These are phyloP conservation scores for Platysteira castanea DNA, from an alignment of 2,113 vertebrate species.

Conservation along the genomic window DNA sequence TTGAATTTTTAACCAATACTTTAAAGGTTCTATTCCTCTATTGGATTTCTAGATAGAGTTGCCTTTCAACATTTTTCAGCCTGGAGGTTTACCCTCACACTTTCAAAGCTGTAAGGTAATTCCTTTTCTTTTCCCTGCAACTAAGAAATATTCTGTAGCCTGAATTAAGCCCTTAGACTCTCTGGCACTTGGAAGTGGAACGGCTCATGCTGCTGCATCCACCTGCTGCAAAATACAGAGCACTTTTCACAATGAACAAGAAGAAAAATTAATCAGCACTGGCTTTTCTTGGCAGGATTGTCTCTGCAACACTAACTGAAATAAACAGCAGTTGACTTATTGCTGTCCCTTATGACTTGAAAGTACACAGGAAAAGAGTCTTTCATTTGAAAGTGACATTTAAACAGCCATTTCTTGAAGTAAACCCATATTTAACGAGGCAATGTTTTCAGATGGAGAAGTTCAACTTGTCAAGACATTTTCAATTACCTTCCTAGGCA, in stretches of 20 bases:
- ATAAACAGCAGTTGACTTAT: neutral
- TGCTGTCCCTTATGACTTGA: neutral
- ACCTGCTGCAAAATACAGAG: neutral
- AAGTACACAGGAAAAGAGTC: neutral
- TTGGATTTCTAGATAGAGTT: neutral
- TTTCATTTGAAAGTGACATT: neutral
- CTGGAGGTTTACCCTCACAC: neutral
- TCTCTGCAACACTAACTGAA: neutral
- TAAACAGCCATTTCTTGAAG: neutral
- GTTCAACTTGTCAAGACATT: neutral
- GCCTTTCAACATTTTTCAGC: neutral
- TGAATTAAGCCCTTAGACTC: neutral
- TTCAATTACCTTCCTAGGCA: neutral
- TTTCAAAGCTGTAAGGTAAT: neutral
- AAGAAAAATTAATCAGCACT: neutral
- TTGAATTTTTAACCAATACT: neutral
- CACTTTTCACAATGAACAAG: neutral
- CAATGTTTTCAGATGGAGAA: neutral
- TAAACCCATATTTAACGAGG: neutral
- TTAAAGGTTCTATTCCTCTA: neutral
- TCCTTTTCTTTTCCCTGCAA: neutral
- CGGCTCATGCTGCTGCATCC: neutral
- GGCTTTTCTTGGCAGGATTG: neutral
- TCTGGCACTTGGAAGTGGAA: neutral
- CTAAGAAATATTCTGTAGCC: neutral